These are phyloP conservation scores for Chaetophractus vellerosus DNA, from an alignment of 2,797 vertebrate genomes.

Conservation along the genomic window DNA sequence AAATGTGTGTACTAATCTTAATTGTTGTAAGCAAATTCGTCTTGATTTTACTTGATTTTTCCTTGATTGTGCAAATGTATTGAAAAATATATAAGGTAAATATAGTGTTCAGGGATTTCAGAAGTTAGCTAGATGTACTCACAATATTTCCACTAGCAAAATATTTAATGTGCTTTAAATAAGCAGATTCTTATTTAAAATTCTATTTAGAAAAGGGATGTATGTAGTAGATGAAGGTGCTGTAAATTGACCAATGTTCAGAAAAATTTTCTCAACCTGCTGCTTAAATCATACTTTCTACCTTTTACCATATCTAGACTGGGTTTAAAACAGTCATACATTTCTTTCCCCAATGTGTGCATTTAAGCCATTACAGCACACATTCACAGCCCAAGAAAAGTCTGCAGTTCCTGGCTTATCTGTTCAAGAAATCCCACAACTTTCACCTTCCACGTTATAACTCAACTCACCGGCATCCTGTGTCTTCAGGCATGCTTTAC, in stretches of 20 bases:
- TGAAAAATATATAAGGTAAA: background rate
- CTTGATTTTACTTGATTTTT: slow-evolving; percentile 3
- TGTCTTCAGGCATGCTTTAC: background rate
- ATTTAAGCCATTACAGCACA: background rate
- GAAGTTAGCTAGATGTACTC: background rate
- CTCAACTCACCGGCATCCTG: background rate
- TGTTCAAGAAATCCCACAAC: background rate
- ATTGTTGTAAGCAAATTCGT: background rate
- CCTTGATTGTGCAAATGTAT: background rate
- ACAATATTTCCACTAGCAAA: background rate
- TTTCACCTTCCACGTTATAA: background rate
- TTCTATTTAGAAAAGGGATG: background rate
- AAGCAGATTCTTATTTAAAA: background rate
- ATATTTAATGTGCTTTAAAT: background rate
- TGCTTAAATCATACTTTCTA: background rate
- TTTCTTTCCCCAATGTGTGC: background rate
- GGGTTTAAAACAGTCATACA: background rate
- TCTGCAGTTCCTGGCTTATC: background rate
- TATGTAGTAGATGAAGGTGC: background rate
- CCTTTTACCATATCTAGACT: background rate
- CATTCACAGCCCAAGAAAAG: background rate
- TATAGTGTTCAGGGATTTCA: background rate
- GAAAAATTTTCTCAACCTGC: background rate
- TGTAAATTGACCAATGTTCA: background rate
- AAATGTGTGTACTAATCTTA: background rate